Evolutionary conservation across 2,113 vertebrate species (phyloP).

Genomic region (Hyperopisus bebe): DNA sequence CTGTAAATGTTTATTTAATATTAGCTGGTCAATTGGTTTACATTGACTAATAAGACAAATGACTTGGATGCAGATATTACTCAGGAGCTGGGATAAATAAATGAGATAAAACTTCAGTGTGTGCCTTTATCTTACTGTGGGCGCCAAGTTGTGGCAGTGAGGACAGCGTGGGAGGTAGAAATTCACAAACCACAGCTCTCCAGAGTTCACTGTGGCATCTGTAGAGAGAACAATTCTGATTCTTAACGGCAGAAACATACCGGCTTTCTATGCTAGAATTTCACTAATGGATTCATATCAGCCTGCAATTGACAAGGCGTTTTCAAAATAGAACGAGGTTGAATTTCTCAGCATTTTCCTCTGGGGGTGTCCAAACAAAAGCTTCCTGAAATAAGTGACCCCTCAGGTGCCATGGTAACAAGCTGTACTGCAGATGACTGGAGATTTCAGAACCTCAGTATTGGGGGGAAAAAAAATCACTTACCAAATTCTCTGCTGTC

Average conservation of each 20-base stretch:
- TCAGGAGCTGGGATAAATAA: background rate
- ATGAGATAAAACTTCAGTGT: background rate
- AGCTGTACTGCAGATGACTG: background rate
- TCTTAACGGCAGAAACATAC: background rate
- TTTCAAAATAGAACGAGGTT: background rate
- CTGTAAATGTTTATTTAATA: background rate
- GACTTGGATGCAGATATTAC: background rate
- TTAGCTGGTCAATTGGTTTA: background rate
- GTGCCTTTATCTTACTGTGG: slow-evolving; percentile 65
- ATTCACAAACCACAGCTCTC: slow-evolving; percentile 97
- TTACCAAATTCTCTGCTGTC: slow-evolving; percentile 95
- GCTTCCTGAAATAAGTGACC: background rate
- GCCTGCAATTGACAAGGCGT: background rate
- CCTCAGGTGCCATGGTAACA: background rate
- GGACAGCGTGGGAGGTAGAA: slow-evolving; percentile 95
- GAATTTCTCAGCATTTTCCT: background rate
- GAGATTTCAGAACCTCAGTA: background rate
- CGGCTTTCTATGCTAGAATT: background rate
- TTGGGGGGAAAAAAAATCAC: slow-evolving; percentile 31
- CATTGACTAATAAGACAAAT: background rate
- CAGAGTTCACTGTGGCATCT: slow-evolving; percentile 87
- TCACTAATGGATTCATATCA: background rate
- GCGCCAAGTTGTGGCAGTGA: slow-evolving; percentile 92
- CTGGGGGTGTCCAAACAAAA: background rate
- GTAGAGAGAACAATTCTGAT: slow-evolving; percentile 34